Percentiles rank a stretch among this genome's conserved stretches.
phyloP scores from a whole-genome alignment of 1,140 invertebrate species.

The Drosophila novamexicana region DNA sequence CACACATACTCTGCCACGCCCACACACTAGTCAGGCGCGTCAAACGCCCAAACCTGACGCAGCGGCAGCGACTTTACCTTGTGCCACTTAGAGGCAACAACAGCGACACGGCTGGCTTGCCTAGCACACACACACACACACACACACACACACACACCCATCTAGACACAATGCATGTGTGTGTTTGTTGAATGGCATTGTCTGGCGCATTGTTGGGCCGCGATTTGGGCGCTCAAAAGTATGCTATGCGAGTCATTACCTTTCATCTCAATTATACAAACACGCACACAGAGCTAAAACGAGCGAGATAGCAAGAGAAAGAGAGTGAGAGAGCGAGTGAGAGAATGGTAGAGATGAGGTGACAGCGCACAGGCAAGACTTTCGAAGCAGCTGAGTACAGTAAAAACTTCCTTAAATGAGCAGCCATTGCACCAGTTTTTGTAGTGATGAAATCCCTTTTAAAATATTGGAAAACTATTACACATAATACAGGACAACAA shows the following conservation, averaged over 20 bases:
- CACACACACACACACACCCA: slow-evolving; percentile 27
- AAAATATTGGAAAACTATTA: too few species aligned
- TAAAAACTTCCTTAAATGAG: neutral
- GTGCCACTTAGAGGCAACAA: slow-evolving; percentile 72
- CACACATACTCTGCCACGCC: slow-evolving; percentile 1
- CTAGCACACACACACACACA: slow-evolving; percentile 33
- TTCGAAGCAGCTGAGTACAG: slow-evolving; percentile 19
- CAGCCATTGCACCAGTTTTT: too few species aligned
- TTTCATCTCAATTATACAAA: slow-evolving; percentile 79
- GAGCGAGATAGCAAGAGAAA: neutral
- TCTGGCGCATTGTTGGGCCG: slow-evolving; percentile 75
- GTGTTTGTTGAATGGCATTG: slow-evolving; percentile 53
- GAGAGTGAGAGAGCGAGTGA: neutral
- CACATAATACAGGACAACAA: too few species aligned
- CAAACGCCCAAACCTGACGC: slow-evolving; percentile 37
- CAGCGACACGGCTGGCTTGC: slow-evolving; percentile 50
- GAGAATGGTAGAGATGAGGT: neutral
- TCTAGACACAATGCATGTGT: slow-evolving; percentile 11
- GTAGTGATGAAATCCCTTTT: neutral
- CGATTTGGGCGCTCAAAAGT: slow-evolving; percentile 75
- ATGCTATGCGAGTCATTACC: slow-evolving; percentile 76
- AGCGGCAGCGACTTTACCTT: slow-evolving; percentile 70
- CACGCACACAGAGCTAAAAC: slow-evolving; percentile 31
- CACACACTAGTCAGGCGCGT: slow-evolving; percentile 44
- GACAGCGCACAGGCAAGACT: neutral